These are phyloP conservation scores for Papilio polyxenes DNA, from an alignment of 1,140 invertebrate genomes.

Conservation along the genomic window DNA sequence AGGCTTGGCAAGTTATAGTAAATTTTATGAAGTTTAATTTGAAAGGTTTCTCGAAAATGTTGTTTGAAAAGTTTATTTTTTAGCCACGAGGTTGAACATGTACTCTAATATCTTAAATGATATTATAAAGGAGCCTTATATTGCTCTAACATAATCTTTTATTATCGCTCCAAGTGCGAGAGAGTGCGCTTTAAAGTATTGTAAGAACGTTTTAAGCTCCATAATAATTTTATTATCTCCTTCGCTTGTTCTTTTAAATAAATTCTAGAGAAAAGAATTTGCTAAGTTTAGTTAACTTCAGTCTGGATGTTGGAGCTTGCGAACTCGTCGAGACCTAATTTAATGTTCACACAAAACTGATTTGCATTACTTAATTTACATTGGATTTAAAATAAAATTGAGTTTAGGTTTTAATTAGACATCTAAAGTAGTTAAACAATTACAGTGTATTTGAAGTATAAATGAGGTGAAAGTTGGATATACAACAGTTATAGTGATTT, in stretches of 20 bases:
- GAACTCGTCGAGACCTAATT: not conserved
- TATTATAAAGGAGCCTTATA: not conserved
- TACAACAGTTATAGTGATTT: too few species aligned
- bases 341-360: slow-evolving; percentile 23
- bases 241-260: slow-evolving; percentile 21
- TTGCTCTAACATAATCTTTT: slow-evolving; percentile 5
- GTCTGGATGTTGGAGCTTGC: not conserved
- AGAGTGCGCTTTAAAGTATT: slow-evolving; percentile 2
- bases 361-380: slow-evolving; percentile 21
- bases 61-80: not conserved
- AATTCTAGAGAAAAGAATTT: slow-evolving; percentile 13
- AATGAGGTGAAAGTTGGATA: too few species aligned
- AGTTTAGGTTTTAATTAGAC: not conserved
- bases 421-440: not conserved
- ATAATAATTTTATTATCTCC: slow-evolving; percentile 13
- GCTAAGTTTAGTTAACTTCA: slow-evolving; percentile 1
- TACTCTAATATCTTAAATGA: not conserved
- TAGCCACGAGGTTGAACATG: not conserved
- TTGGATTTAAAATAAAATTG: not conserved
- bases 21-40: not conserved
- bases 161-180: slow-evolving; percentile 6
- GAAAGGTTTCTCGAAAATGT: not conserved
- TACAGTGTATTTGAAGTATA: too few species aligned
- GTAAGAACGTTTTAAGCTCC: slow-evolving; percentile 13
- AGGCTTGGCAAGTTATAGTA: not conserved